Conservation (phyloP, 2,113 vertebrate genomes). For the Brachypteracias leptosomus region DNA sequence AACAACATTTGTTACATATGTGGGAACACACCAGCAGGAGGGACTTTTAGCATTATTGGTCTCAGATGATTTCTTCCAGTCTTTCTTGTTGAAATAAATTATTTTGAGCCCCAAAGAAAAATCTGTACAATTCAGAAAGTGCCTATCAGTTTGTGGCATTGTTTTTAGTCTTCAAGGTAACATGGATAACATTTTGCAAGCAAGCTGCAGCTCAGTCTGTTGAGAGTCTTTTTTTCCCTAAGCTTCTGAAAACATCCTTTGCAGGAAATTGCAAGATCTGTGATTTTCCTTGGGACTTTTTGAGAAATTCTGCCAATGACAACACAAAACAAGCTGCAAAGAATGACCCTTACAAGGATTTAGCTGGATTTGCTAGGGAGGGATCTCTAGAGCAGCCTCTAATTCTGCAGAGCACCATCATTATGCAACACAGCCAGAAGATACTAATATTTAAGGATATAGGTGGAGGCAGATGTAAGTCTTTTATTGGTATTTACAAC, state of each 20-base stretch:
- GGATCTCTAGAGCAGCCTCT: neutral
- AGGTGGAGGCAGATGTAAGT: neutral
- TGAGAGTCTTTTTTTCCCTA: neutral
- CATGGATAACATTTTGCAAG: neutral
- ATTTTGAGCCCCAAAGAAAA: neutral
- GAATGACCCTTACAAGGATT: neutral
- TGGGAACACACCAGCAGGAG: neutral
- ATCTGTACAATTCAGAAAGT: neutral
- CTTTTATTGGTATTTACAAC: neutral
- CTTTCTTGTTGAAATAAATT: neutral
- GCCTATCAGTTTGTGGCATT: accelerated
- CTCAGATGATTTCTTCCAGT: neutral
- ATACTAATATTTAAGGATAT: neutral
- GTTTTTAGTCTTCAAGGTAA: neutral
- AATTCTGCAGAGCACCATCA: neutral
- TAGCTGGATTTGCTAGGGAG: neutral
- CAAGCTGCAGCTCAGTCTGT: neutral
- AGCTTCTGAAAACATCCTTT: neutral
- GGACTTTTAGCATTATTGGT: neutral
- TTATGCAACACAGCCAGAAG: neutral
- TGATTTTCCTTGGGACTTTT: neutral
- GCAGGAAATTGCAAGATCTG: neutral
- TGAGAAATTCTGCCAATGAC: neutral
- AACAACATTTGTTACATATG: neutral
- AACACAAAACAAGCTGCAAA: neutral